Conservation (phyloP, 2,888 invertebrate genomes). For the Bellardia bayeri region DNA sequence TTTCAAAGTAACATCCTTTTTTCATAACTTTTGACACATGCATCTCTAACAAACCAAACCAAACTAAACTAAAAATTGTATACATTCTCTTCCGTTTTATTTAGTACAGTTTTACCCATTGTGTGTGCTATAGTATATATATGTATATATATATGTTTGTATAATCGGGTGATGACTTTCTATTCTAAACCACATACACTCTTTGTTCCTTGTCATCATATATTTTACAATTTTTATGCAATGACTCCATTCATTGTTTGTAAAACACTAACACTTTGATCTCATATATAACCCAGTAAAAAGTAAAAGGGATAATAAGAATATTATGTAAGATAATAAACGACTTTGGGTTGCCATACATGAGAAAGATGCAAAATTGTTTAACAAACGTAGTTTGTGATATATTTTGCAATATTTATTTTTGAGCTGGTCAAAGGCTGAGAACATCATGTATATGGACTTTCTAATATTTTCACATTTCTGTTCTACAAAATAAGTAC, state of each 20-base stretch:
- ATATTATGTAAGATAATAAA: not conserved
- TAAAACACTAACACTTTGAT: conserved; percentile 61
- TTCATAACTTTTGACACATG: conserved; percentile 58
- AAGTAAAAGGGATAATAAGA: not conserved
- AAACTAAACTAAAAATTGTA: conserved; percentile 27
- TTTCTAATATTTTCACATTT: no score
- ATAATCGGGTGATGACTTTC: conserved; percentile 14
- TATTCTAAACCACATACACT: conserved; percentile 26
- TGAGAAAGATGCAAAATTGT: not conserved
- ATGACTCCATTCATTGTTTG: conserved; percentile 61
- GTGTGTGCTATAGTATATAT: not conserved
- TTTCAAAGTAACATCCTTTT: conserved; percentile 46
- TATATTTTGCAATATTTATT: no score
- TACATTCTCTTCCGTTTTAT: conserved; percentile 26
- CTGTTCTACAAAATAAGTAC: no score
- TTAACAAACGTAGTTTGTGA: no score
- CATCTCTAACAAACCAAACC: conserved; percentile 17
- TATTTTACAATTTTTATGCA: conserved; percentile 53
- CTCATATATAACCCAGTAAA: conserved; percentile 23
- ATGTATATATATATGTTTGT: not conserved
- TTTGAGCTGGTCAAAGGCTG: no score
- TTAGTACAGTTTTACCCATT: not conserved
- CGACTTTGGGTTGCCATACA: not conserved
- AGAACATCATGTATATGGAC: no score
- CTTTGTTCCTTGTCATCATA: conserved; percentile 41